Base-by-base conservation (phyloP, 2,113 vertebrate species). In the Pelvicachromis taeniatus region DNA sequence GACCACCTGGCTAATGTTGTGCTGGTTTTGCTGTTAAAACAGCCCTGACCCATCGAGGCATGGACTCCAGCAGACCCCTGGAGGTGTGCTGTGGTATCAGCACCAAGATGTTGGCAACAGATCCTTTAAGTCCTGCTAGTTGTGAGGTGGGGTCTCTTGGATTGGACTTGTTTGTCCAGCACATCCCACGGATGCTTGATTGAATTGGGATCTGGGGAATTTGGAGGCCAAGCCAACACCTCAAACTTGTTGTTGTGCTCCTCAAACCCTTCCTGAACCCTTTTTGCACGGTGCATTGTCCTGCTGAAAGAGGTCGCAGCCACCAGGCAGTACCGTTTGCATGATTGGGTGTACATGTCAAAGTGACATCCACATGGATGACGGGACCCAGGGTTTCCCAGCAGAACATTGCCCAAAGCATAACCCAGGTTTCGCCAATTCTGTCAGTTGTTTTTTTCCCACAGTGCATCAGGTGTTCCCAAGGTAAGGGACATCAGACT, bases 21-120 rank as follows among this genome's bases (percentile, higher is more conserved):
- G 59, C 9, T 35, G 31, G 58, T 61, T 61, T 59, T 29, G 55
- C 55, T 4, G 7, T 1, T 19, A 61, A 2, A 61, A 61, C 16
- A 61, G 16, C 29, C 16, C 58, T 0, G 29, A 33, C 16, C 16
- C 29, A 4, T 19, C 1, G 0, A 61, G 2, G 0, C 2, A 33
- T 1, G 16, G 29, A 0, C 58, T 61, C 58, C 58, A 33, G 16
- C 19, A 33, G 56, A 33, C 33, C 56, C 56, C 56, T 59, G 17
- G 33, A 19, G 29, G 16, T 59, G 29, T 59, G 16, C 16, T 59
- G 16, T 29, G 58, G 58, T 59, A 19, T 59, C 58, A 33, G 56
- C 29, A 59, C 3, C 56, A 59, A 59, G 8, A 59, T 59, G 16
- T 33, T 59, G 33, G 56, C 56, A 59, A 19, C 29, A 59, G 31